phyloP scores from a whole-genome alignment of 1,140 invertebrate genomes.

The Caenorhabditis brenneri region DNA sequence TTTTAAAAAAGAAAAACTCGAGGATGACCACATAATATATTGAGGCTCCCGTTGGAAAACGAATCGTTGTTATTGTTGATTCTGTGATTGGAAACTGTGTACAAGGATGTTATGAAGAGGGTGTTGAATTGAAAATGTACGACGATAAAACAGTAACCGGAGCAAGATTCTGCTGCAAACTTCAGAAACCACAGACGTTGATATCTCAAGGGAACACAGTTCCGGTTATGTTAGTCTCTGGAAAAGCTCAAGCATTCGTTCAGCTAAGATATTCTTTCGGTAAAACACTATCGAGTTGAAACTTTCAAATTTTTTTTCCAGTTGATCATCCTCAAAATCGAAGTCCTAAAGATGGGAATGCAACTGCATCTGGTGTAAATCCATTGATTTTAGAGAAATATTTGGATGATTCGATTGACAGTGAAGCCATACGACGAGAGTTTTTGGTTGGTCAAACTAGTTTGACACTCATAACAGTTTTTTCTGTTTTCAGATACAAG shows the following conservation, averaged over 20 bases:
- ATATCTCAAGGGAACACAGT: slow-evolving; percentile 8
- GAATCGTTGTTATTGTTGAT: slow-evolving; percentile 23
- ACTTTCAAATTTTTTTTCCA: not conserved
- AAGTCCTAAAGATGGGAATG: slow-evolving; percentile 26
- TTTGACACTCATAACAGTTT: not conserved
- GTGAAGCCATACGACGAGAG: not conserved
- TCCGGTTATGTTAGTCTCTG: not conserved
- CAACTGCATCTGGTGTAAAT: not conserved
- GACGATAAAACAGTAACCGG: slow-evolving; percentile 10
- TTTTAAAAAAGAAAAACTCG: too few species aligned
- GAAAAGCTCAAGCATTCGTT: slow-evolving; percentile 16
- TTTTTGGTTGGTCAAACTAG: not conserved
- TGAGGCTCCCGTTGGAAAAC: slow-evolving; percentile 16
- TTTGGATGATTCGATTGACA: not conserved
- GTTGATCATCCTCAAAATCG: slow-evolving; percentile 24
- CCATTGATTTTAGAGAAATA: slow-evolving; percentile 31
- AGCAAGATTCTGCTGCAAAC: slow-evolving; percentile 20
- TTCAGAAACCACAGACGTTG: not conserved
- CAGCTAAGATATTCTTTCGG: slow-evolving; percentile 6
- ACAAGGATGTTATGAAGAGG: slow-evolving; percentile 43
- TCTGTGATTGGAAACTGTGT: slow-evolving; percentile 38
- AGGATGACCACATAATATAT: not conserved
- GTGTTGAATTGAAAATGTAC: slow-evolving; percentile 28
- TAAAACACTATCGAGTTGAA: not conserved
- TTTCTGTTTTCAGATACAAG: not conserved